Base-by-base conservation (phyloP, 1,140 invertebrate species). In the Tetragonula clypearis region DNA sequence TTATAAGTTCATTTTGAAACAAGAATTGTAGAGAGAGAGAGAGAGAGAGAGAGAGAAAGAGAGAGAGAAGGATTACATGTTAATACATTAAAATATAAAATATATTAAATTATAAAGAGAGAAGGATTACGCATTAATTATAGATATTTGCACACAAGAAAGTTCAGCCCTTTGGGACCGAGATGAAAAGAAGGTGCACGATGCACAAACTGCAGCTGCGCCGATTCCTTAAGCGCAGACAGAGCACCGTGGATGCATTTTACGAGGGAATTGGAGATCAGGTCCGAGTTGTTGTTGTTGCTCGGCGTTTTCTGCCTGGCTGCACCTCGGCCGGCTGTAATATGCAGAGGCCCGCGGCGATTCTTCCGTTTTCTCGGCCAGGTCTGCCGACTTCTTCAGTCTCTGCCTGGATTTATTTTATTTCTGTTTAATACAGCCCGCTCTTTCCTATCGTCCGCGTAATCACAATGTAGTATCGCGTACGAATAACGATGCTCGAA, bases 231-330 rank as follows among this genome's bases (percentile, higher is more conserved):
- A 69, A 71, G 21, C 8, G 41, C 69, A 49, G 35, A 11, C 35
- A 15, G 35, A 72, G 12, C 35, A 14, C 41, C 41, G 41, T 76
- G 87, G 81, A 79, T 69, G 68, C 81, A 26, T 88, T 88, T 88
- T 84, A 88, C 85, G 86, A 87, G 81, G 81, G 86, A 88, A 87
- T 87, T 75, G 56, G 81, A 84, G 81, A 80, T 88, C 76, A 79
- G 49, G 21, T 30, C 65, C 30, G 86, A 17, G 30, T 62, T 9
- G 19, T 19, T 35, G 30, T 62, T 35, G 30, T 62, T 9, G 19
- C 30, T 35, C 68, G 8, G 68, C n/a, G 75, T 87, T 88, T 87
- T 86, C 84, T 72, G 74, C 58, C 83, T 75, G 68, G 30, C 69
- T 71, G 71, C 41, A 49, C 55, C 69, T 72, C 69, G 69, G 11